These are phyloP conservation scores for Mesochorus sp. DNA, from an alignment of 2,888 invertebrate species.

Conservation along the genomic window DNA sequence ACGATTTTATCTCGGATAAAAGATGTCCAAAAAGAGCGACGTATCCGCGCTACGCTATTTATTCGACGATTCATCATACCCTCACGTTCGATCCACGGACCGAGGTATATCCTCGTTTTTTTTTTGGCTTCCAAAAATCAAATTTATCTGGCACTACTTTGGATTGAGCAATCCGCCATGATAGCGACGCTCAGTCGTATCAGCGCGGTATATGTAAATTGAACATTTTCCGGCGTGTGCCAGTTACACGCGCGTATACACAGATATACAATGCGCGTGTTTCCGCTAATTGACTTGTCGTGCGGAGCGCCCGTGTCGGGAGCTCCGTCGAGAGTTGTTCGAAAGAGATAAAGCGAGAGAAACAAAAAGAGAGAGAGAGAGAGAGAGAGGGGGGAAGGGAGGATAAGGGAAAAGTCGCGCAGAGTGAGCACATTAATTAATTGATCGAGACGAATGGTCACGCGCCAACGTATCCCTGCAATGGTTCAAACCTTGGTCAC, in stretches of 20 bases:
- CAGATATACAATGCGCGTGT: slow-evolving; percentile 13
- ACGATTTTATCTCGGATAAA: no score
- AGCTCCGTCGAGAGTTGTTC: slow-evolving; percentile 46
- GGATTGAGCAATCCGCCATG: slow-evolving; percentile 44
- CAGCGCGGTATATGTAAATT: slow-evolving; percentile 5
- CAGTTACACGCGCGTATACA: neutral
- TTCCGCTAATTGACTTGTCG: slow-evolving; percentile 57
- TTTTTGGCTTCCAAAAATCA: neutral
- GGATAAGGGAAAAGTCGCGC: neutral
- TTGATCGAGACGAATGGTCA: slow-evolving; percentile 43
- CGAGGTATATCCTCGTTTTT: no score
- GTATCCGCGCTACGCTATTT: no score
- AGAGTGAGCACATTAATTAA: slow-evolving; percentile 41
- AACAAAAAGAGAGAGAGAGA: neutral
- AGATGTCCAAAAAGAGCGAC: neutral
- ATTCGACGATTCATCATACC: slow-evolving; percentile 20
- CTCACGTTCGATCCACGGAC: neutral
- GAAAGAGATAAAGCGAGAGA: slow-evolving; percentile 5
- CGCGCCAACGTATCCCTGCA: no score
- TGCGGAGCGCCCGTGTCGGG: slow-evolving; percentile 33
- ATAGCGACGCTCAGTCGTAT: slow-evolving; percentile 1
- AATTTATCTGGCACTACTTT: slow-evolving; percentile 47
- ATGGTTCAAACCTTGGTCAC: no score
- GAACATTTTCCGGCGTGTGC: slow-evolving; percentile 25
- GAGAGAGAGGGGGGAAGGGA: neutral